These are phyloP conservation scores for Alsophila aescularia DNA, from an alignment of 2,888 invertebrate species.

Conservation along the genomic window DNA sequence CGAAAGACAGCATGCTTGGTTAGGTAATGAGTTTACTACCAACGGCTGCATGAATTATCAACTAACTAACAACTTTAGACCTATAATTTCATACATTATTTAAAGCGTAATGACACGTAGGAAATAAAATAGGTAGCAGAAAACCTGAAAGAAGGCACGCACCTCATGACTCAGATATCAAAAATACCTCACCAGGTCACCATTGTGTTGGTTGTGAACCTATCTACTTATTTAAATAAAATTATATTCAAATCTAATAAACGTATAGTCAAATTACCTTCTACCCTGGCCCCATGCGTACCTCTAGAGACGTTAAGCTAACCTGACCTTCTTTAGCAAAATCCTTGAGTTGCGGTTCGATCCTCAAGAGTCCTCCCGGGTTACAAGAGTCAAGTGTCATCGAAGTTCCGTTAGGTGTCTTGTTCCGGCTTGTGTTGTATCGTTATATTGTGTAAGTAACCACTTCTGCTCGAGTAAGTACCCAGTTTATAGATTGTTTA, in stretches of 20 bases:
- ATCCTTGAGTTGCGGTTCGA: constrained; percentile 11
- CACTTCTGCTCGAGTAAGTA: constrained; percentile 15
- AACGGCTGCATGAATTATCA: too few species aligned
- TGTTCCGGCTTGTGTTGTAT: constrained; percentile 16
- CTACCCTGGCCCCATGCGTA: background rate
- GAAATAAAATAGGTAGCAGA: too few species aligned
- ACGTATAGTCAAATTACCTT: constrained; percentile 8
- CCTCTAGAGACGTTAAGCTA: constrained; percentile 3
- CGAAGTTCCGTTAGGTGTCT: constrained; percentile 9
- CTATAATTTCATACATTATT: too few species aligned
- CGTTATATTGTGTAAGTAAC: constrained; percentile 17
- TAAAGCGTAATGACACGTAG: too few species aligned
- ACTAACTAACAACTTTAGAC: too few species aligned
- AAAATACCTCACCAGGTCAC: too few species aligned
- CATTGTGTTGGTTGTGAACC: too few species aligned
- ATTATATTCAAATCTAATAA: background rate
- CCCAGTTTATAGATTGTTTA: constrained; percentile 12
- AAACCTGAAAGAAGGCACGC: too few species aligned
- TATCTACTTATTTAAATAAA: background rate
- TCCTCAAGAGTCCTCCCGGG: constrained; percentile 13
- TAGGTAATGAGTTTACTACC: too few species aligned
- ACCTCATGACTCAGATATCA: too few species aligned
- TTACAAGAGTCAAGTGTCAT: constrained; percentile 18
- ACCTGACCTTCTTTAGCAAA: constrained; percentile 2
- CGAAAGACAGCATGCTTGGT: too few species aligned